Conservation (phyloP, 2,797 vertebrate species). For the Characodon lateralis region DNA sequence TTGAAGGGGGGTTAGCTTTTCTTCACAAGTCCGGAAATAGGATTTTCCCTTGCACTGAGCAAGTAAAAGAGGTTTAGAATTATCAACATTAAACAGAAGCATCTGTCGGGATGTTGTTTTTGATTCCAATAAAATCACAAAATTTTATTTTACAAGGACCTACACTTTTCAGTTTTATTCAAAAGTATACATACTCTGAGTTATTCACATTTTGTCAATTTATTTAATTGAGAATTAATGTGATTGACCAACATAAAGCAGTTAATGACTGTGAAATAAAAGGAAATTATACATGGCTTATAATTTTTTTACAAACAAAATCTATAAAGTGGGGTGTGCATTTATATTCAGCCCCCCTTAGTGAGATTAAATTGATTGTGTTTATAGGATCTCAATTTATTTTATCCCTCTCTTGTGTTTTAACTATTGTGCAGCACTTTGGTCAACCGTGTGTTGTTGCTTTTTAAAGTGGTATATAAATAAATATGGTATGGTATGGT, state of each 20-base stretch:
- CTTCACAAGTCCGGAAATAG: conserved; percentile 57
- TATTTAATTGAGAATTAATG: neutral
- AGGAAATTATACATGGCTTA: neutral
- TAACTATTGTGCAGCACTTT: no score
- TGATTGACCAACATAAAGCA: neutral
- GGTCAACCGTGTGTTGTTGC: no score
- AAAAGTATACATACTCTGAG: neutral
- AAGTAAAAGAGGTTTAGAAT: neutral
- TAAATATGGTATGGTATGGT: neutral
- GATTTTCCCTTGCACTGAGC: conserved; percentile 48
- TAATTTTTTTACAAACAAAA: neutral
- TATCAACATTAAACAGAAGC: neutral
- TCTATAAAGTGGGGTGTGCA: neutral
- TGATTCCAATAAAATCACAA: neutral
- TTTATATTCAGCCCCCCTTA: no score
- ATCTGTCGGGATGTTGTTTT: neutral
- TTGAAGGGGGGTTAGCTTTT: conserved; percentile 62
- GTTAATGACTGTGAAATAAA: neutral
- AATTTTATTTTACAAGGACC: neutral
- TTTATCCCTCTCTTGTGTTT: neutral
- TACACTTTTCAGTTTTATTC: neutral
- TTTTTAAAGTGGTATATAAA: no score
- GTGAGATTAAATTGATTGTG: no score
- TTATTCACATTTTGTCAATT: neutral
- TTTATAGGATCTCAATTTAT: neutral